These are phyloP conservation scores for Drosophila borborema DNA, from an alignment of 2,888 invertebrate species.

Conservation along the genomic window DNA sequence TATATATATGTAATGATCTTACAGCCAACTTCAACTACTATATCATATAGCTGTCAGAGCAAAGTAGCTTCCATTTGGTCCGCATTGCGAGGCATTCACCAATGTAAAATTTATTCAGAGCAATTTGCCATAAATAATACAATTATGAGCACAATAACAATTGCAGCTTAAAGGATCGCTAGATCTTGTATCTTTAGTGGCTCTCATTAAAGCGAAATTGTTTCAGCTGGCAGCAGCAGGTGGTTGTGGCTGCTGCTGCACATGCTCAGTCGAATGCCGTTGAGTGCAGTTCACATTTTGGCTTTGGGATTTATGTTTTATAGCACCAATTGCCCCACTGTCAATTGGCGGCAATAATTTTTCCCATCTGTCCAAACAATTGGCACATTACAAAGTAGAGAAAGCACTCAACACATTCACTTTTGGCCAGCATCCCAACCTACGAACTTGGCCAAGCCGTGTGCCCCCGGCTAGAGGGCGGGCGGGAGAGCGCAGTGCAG, in stretches of 20 bases:
- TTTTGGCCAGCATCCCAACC: constrained; percentile 56
- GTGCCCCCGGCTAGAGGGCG: neutral
- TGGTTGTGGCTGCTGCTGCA: constrained; percentile 28
- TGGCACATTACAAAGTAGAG: constrained; percentile 80
- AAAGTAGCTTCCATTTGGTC: neutral
- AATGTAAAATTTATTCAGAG: constrained; percentile 9
- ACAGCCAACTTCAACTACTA: neutral
- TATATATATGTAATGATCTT: neutral
- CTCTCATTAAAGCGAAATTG: constrained; percentile 43
- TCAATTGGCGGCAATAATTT: constrained; percentile 69
- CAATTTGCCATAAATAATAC: constrained; percentile 30
- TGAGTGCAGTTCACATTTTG: constrained; percentile 31
- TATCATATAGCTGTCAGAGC: neutral
- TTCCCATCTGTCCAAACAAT: constrained; percentile 71
- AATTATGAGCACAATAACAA: constrained; percentile 22
- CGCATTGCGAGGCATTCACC: neutral
- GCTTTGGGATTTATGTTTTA: constrained; percentile 58
- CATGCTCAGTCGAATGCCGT: constrained; percentile 9
- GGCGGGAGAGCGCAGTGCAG: no score
- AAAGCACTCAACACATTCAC: constrained; percentile 77
- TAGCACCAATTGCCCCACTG: constrained; percentile 66
- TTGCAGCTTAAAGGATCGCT: constrained; percentile 20
- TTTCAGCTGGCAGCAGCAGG: constrained; percentile 46
- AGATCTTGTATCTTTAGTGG: constrained; percentile 36
- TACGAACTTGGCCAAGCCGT: constrained; percentile 25